Percentiles rank a stretch among this genome's conserved stretches.
Evolutionary conservation across 2,797 vertebrate genomes (phyloP).

Genomic region (Amblyraja radiata): DNA sequence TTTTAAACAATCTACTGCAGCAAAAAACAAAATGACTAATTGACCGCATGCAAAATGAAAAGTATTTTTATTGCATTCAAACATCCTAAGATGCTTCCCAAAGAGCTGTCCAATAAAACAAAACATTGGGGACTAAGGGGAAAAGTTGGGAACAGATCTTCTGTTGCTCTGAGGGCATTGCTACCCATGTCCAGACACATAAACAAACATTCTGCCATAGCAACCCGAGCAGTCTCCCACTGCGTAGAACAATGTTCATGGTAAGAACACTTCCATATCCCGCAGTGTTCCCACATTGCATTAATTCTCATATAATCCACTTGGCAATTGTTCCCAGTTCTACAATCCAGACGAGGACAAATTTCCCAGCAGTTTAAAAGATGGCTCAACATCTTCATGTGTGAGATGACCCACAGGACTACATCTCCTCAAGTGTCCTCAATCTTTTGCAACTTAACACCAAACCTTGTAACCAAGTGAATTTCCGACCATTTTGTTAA

Average conservation of each 20-base stretch:
- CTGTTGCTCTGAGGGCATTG: no score
- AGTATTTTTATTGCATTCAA: background rate
- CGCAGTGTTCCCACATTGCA: background rate
- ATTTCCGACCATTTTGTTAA: background rate
- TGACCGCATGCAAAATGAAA: no score
- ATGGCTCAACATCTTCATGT: background rate
- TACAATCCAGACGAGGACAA: background rate
- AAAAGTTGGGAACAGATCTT: background rate
- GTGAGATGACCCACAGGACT: background rate
- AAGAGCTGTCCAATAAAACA: background rate
- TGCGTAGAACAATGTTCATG: background rate
- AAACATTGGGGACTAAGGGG: background rate
- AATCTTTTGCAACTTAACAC: background rate
- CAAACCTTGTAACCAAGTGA: background rate
- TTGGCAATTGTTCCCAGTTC: background rate
- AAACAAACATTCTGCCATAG: no score
- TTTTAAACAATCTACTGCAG: no score
- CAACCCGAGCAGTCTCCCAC: no score
- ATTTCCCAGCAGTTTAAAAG: background rate
- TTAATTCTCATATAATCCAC: background rate
- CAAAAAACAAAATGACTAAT: no score
- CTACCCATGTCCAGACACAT: no score
- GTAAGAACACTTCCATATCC: background rate
- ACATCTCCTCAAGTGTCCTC: background rate
- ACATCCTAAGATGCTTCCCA: background rate